Conservation (phyloP, 1,140 invertebrate species). For the Drosophila navojoa region DNA sequence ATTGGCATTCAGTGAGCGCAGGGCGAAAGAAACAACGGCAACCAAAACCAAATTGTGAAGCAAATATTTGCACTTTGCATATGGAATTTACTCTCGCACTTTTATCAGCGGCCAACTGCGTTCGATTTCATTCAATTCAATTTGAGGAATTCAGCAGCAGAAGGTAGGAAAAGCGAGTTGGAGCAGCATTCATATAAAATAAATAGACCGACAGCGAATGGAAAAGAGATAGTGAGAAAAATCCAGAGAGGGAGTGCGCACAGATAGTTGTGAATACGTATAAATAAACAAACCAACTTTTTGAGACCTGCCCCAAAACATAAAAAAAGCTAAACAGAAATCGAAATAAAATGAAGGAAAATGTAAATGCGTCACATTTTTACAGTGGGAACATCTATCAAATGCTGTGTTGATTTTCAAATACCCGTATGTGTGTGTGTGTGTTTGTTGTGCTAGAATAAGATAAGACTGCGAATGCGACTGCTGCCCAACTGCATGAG, state of each 20-base stretch:
- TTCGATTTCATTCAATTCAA: constrained; percentile 71
- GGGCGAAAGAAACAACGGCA: not conserved
- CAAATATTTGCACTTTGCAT: constrained; percentile 43
- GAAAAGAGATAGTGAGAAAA: too few species aligned
- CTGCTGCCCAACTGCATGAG: constrained; percentile 31
- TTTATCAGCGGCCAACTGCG: constrained; percentile 53
- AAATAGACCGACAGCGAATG: constrained; percentile 46
- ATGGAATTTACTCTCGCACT: constrained; percentile 6
- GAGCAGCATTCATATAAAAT: constrained; percentile 68
- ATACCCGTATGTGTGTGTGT: constrained; percentile 36
- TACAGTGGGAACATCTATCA: constrained; percentile 72
- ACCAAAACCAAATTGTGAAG: constrained; percentile 1
- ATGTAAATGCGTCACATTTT: constrained; percentile 67
- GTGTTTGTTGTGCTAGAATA: constrained; percentile 16
- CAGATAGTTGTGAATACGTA: constrained; percentile 47
- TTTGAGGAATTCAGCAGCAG: constrained; percentile 42
- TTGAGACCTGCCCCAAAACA: constrained; percentile 20
- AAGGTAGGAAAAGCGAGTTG: constrained; percentile 31
- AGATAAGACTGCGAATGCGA: constrained; percentile 53
- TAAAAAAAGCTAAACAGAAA: constrained; percentile 62
- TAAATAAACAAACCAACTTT: constrained; percentile 72
- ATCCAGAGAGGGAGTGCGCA: not conserved
- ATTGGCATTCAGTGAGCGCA: constrained; percentile 27
- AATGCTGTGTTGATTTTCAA: constrained; percentile 63
- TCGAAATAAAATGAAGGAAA: constrained; percentile 47